A percentile compares a stretch with the other conserved stretches of the same genome.
Conservation (phyloP, 2,888 invertebrate genomes). For the Melanostoma mellinum region DNA sequence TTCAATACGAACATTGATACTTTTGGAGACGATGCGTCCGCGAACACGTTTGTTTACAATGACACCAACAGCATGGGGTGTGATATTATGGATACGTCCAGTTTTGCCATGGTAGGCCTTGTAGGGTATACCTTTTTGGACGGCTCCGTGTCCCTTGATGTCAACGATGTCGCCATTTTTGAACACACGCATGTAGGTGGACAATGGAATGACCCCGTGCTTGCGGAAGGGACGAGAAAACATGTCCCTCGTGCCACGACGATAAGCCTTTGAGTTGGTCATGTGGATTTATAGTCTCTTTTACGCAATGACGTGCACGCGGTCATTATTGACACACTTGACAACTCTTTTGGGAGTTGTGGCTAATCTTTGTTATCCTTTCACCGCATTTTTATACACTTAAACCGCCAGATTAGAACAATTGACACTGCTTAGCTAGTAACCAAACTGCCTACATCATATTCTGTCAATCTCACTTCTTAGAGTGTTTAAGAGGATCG, state of each 20-base stretch:
- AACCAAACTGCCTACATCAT: too few relatives aligned
- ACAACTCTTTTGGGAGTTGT: too few relatives aligned
- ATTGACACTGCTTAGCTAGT: too few relatives aligned
- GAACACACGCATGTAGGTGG: slow-evolving; percentile 99
- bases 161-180: slow-evolving; percentile 99
- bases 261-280: slow-evolving; percentile 99
- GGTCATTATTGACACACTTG: too few relatives aligned
- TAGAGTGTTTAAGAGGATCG: too few relatives aligned
- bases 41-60: slow-evolving; percentile 99
- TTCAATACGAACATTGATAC: slow-evolving; percentile 98
- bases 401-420: too few relatives aligned
- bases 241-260: slow-evolving; percentile 99
- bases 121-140: slow-evolving; percentile 99
- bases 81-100: slow-evolving; percentile 98
- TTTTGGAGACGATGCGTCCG: slow-evolving; percentile 96
- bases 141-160: slow-evolving; percentile 99
- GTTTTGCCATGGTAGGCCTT: slow-evolving; percentile 99
- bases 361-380: too few relatives aligned
- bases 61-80: slow-evolving; percentile 97
- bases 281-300: slow-evolving; percentile 85
- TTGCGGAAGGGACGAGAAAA: slow-evolving; percentile 98
- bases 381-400: too few relatives aligned
- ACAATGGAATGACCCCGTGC: slow-evolving; percentile 96
- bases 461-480: too few relatives aligned
- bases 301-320: too few relatives aligned